phyloP scores from a whole-genome alignment of 2,888 invertebrate genomes.

The Acanthosepion lycidas region DNA sequence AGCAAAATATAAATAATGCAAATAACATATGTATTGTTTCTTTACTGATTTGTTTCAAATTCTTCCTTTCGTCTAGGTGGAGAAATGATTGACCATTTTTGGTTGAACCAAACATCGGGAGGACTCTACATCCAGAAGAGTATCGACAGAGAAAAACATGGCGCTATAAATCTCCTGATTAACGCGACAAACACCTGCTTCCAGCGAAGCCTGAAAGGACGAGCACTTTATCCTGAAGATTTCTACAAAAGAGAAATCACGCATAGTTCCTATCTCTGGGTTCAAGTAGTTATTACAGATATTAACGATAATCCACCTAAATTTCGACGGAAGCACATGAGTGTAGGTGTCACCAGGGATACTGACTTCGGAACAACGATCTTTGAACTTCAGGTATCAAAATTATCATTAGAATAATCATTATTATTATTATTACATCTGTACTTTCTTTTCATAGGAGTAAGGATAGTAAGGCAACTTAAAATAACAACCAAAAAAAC shows the following conservation, averaged over 20 bases:
- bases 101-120: conserved; percentile 62
- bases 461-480: too few relatives aligned
- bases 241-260: conserved; percentile 47
- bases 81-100: conserved; percentile 60
- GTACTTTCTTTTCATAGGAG: too few relatives aligned
- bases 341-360: conserved; percentile 94
- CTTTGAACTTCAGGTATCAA: conserved; percentile 63
- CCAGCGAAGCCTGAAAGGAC: conserved; percentile 49
- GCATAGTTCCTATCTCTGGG: conserved; percentile 61
- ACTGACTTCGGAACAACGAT: conserved; percentile 87
- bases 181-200: conserved; percentile 65
- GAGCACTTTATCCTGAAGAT: conserved; percentile 25
- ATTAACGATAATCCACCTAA: conserved; percentile 93
- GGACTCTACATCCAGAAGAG: conserved; percentile 60
- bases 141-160: conserved; percentile 66
- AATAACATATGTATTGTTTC: not conserved
- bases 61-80: conserved; percentile 54
- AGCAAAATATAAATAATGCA: too few relatives aligned
- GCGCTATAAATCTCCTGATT: conserved; percentile 61
- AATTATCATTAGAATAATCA: not conserved
- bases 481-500: too few relatives aligned
- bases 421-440: not conserved
- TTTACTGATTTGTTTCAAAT: not conserved
- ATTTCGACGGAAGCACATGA: conserved; percentile 86
- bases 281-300: conserved; percentile 80